phyloP scores from a whole-genome alignment of 2,888 invertebrate species.

The Luffia ferchaultella region DNA sequence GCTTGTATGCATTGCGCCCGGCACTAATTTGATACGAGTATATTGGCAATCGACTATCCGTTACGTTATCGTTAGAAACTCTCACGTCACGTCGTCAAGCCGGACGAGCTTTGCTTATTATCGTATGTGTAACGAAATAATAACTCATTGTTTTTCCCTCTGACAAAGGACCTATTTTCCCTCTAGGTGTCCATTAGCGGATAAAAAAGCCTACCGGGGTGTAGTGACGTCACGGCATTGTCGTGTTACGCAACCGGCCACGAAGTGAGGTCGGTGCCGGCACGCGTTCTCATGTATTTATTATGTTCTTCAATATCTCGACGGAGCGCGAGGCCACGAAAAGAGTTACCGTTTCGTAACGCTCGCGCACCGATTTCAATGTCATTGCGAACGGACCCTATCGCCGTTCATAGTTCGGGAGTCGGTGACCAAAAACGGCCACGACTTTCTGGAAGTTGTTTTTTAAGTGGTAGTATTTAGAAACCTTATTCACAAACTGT shows the following conservation, averaged over 20 bases:
- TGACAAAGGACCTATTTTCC: background rate
- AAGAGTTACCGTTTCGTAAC: constrained; percentile 61
- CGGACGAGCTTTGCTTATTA: no score
- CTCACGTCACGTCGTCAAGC: background rate
- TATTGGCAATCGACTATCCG: no score
- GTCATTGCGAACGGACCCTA: constrained; percentile 45
- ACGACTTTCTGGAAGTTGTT: no score
- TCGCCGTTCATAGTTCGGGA: constrained; percentile 24
- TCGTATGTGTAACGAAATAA: background rate
- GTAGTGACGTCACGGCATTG: constrained; percentile 39
- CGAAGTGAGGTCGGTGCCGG: constrained; percentile 58
- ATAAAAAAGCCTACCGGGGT: background rate
- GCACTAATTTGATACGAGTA: no score
- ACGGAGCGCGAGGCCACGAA: constrained; percentile 49
- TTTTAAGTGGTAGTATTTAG: no score
- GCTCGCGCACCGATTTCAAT: constrained; percentile 45
- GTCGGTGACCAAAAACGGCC: no score
- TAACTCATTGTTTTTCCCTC: background rate
- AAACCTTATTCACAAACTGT: no score
- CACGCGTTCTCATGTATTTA: constrained; percentile 57
- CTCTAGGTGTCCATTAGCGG: background rate
- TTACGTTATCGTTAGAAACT: background rate
- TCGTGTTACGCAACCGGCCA: constrained; percentile 59
- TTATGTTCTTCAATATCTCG: constrained; percentile 58
- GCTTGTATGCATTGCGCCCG: no score